Evolutionary conservation across 1,140 invertebrate species (phyloP).

Genomic region (Trichogramma pretiosum): DNA sequence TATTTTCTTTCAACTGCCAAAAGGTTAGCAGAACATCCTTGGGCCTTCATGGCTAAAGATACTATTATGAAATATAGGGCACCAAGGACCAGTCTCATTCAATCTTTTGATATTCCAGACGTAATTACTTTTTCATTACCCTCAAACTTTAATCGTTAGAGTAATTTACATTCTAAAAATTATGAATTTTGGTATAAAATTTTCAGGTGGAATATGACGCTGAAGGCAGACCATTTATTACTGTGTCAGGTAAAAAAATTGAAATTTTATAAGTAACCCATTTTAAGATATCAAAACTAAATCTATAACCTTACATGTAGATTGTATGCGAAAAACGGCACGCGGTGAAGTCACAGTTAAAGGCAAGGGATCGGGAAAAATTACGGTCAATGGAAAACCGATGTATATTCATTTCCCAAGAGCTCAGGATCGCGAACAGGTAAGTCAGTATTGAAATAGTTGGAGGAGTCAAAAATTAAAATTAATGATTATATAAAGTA

Average conservation of each 20-base stretch:
- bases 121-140: constrained; percentile 24
- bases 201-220: constrained; percentile 6
- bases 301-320: constrained; percentile 44
- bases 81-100: constrained; percentile 46
- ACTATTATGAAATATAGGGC: constrained; percentile 65
- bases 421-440: constrained; percentile 65
- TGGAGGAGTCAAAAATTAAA: too few relatives aligned
- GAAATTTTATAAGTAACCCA: neutral
- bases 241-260: constrained; percentile 16
- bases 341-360: constrained; percentile 57
- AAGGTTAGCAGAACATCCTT: constrained; percentile 61
- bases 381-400: constrained; percentile 67
- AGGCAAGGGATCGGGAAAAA: constrained; percentile 71
- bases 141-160: too few relatives aligned
- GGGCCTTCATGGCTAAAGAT: constrained; percentile 55
- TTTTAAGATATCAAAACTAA: constrained; percentile 6
- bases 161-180: too few relatives aligned
- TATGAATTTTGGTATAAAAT: neutral
- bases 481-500: too few relatives aligned
- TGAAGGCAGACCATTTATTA: constrained; percentile 13
- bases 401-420: constrained; percentile 61
- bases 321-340: constrained; percentile 63
- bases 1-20: constrained; percentile 67
- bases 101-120: constrained; percentile 45
- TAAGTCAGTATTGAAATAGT: constrained; percentile 44